phyloP scores from a whole-genome alignment of 2,797 vertebrate species.

The Schizothorax lantsangensis region DNA sequence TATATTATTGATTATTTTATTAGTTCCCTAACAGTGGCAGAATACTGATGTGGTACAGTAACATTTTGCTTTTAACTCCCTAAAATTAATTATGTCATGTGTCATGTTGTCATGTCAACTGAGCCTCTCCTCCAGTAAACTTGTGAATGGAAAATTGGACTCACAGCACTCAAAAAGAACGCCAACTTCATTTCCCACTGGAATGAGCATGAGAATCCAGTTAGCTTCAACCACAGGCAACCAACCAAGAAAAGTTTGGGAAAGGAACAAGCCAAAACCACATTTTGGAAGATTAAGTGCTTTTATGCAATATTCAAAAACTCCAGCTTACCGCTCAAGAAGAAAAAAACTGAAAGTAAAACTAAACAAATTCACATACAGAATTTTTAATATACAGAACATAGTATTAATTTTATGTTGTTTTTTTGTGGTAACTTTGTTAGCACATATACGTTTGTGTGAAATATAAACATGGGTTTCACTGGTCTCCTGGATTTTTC shows the following conservation, averaged over 20 bases:
- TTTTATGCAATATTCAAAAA: constrained; percentile 52
- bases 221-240: constrained; percentile 57
- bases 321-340: not conserved
- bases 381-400: not conserved
- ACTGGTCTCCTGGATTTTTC: not conserved
- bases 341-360: not conserved
- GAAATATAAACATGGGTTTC: not conserved
- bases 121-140: constrained; percentile 28
- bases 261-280: constrained; percentile 59
- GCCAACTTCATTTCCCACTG: constrained; percentile 50
- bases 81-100: not conserved
- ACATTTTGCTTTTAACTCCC: constrained; percentile 10
- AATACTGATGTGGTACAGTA: not conserved
- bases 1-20: constrained; percentile 9
- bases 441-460: not conserved
- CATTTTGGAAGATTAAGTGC: constrained; percentile 43
- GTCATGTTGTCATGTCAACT: constrained; percentile 29
- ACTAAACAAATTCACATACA: not conserved
- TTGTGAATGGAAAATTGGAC: constrained; percentile 53
- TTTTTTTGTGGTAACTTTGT: not conserved
- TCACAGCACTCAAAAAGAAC: constrained; percentile 27
- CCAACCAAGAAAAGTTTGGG: constrained; percentile 46
- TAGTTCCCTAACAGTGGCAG: not conserved
- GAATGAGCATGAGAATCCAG: constrained; percentile 53
- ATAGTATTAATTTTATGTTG: not conserved